Percentiles rank a stretch among this genome's conserved stretches.
phyloP scores from a whole-genome alignment of 2,113 vertebrate genomes.

The Ciconia stormi region DNA sequence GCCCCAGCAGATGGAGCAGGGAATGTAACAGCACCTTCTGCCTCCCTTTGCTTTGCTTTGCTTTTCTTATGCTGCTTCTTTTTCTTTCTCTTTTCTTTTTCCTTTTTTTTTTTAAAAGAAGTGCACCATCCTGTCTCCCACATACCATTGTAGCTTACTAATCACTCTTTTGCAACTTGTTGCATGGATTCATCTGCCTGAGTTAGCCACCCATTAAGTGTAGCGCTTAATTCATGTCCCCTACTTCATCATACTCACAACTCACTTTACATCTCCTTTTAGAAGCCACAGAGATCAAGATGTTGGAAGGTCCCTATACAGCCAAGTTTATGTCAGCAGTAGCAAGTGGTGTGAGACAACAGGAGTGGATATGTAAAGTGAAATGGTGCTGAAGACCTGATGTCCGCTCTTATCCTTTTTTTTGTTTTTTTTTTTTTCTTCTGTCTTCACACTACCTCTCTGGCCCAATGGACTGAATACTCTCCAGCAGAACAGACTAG shows the following conservation, averaged over 20 bases:
- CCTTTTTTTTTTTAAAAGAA: not conserved
- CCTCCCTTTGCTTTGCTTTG: not conserved
- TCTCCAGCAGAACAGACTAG: not conserved
- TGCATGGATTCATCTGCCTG: not conserved
- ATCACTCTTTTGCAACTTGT: not conserved
- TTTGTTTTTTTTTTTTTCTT: not conserved
- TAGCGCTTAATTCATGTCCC: not conserved
- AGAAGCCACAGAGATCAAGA: rapidly evolving
- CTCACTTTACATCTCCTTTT: not conserved
- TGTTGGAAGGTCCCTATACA: not conserved
- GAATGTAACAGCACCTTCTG: not conserved
- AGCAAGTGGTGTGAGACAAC: not conserved
- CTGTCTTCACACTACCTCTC: not conserved
- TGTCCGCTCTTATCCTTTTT: not conserved
- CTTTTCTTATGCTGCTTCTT: not conserved
- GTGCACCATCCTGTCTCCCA: not conserved
- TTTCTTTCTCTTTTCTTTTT: rapidly evolving
- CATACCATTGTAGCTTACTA: not conserved
- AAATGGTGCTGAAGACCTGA: not conserved
- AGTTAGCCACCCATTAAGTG: not conserved
- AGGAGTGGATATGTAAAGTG: not conserved
- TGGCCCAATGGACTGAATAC: not conserved
- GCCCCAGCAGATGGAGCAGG: slow-evolving; percentile 41
- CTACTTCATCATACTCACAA: not conserved
- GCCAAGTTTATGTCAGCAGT: not conserved